phyloP scores from a whole-genome alignment of 2,797 vertebrate species.

The Epinephelus coioides region DNA sequence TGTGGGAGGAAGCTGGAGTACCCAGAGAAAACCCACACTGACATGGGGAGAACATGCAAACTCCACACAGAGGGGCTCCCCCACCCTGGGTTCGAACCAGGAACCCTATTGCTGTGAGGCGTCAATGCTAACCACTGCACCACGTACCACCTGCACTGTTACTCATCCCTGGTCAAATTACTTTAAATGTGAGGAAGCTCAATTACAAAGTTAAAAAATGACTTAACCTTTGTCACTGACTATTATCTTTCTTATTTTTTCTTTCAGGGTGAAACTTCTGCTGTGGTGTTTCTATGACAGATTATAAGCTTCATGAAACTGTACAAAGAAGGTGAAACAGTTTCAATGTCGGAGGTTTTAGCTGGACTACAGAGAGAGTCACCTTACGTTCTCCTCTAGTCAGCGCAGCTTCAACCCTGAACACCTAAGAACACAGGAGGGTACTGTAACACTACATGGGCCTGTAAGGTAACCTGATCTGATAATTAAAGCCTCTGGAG shows the following conservation, averaged over 20 bases:
- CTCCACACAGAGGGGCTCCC: no score
- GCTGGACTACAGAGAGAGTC: not conserved
- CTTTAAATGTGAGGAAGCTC: no score
- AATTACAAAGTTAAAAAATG: not conserved
- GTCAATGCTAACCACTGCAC: no score
- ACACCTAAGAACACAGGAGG: conserved; percentile 10
- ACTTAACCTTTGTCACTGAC: not conserved
- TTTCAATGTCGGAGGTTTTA: conserved; percentile 4
- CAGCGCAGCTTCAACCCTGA: conserved; percentile 25
- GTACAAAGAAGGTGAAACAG: conserved; percentile 18
- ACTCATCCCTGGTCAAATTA: no score
- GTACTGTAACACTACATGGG: conserved; percentile 28
- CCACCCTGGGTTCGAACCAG: no score
- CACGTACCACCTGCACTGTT: no score
- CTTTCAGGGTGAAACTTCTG: conserved; percentile 44
- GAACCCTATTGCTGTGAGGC: no score
- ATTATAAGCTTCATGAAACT: not conserved
- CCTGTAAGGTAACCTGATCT: conserved; percentile 26
- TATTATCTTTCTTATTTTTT: not conserved
- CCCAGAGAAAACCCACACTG: no score
- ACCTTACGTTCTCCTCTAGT: not conserved
- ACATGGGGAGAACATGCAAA: no score
- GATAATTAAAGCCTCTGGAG: conserved; percentile 29
- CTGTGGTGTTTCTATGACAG: not conserved
- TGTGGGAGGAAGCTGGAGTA: no score